Conservation (phyloP, 2,888 invertebrate genomes). For the Blomia tropicalis region DNA sequence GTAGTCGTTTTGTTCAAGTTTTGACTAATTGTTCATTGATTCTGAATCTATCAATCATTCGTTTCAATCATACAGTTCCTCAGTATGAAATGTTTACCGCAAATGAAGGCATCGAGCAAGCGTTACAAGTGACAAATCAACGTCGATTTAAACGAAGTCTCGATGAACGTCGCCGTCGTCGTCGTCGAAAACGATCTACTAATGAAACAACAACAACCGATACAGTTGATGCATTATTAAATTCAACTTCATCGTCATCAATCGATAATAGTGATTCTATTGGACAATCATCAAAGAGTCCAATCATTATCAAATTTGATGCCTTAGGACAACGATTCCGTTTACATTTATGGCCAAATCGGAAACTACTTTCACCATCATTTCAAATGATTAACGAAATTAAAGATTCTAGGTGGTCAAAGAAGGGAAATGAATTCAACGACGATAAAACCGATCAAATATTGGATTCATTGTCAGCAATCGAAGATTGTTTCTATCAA, state of each 20-base stretch:
- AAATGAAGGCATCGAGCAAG: background rate
- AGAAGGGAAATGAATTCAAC: conserved; percentile 7
- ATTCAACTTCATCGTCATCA: background rate
- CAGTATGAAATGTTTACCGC: conserved; percentile 7
- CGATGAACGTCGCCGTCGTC: too few species aligned
- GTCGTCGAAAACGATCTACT: background rate
- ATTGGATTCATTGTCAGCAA: background rate
- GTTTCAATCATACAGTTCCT: conserved; percentile 5
- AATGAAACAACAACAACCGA: background rate
- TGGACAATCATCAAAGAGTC: background rate
- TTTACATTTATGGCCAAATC: conserved; percentile 20
- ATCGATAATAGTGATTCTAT: background rate
- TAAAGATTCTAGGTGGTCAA: background rate
- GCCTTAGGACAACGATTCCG: conserved; percentile 22
- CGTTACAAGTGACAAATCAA: background rate
- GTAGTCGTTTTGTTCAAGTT: background rate
- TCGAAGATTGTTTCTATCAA: conserved; percentile 28
- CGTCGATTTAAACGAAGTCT: background rate
- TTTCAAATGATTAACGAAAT: conserved; percentile 16
- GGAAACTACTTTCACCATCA: conserved; percentile 19
- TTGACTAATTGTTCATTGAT: background rate
- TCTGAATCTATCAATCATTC: background rate
- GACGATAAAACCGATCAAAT: conserved; percentile 10
- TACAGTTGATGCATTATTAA: background rate
- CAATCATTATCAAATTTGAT: conserved; percentile 19